A percentile compares a stretch with the other conserved stretches of the same genome.
Conservation (phyloP, 2,797 vertebrate species). For the Sebastes iracundus region DNA sequence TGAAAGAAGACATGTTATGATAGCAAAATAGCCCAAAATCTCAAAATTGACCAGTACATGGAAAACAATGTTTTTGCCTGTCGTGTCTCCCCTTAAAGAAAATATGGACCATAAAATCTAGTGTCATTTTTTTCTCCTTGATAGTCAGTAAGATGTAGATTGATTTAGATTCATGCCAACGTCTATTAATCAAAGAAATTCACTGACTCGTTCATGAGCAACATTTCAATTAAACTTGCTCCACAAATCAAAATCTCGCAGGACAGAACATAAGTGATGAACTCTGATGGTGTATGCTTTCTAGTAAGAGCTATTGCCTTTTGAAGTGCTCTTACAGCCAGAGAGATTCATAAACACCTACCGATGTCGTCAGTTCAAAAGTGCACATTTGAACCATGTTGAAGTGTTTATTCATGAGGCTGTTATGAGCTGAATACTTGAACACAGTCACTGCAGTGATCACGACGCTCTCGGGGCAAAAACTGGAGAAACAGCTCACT, state of each 20-base stretch:
- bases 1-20: no score
- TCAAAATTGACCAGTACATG: no score
- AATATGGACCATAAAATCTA: background rate
- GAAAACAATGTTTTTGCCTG: no score
- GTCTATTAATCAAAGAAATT: background rate
- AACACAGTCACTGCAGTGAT: slow-evolving; percentile 1
- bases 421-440: background rate
- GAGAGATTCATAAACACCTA: background rate
- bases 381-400: background rate
- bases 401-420: background rate
- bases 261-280: background rate
- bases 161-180: background rate
- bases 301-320: background rate
- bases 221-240: background rate
- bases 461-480: slow-evolving; percentile 35
- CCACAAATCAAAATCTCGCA: background rate
- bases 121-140: background rate
- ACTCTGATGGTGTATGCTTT: background rate
- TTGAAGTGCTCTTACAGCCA: background rate
- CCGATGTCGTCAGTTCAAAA: background rate
- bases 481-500: slow-evolving; percentile 7
- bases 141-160: background rate
- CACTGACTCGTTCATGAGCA: background rate
- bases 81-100: background rate
- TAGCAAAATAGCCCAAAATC: no score